These are phyloP conservation scores for Elegia similella DNA, from an alignment of 2,888 invertebrate species.

Conservation along the genomic window DNA sequence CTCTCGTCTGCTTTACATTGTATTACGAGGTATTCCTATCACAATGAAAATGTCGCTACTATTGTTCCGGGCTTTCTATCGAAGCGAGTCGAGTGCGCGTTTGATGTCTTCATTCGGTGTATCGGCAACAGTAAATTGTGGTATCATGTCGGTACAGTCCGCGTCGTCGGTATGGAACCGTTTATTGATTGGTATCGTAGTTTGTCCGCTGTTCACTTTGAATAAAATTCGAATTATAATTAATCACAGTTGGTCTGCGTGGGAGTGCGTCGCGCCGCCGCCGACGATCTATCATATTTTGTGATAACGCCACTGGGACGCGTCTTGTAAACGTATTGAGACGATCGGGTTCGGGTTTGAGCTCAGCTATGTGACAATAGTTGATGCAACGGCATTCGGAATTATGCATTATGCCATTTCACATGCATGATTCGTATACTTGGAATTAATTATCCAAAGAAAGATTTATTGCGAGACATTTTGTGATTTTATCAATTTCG, in stretches of 20 bases:
- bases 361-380: slow-evolving; percentile 61
- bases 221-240: slow-evolving; percentile 83
- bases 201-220: slow-evolving; percentile 81
- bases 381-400: slow-evolving; percentile 40
- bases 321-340: slow-evolving; percentile 72
- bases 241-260: slow-evolving; percentile 77
- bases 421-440: slow-evolving; percentile 21
- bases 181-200: slow-evolving; percentile 81
- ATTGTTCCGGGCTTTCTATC: slow-evolving; percentile 69
- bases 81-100: slow-evolving; percentile 56
- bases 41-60: slow-evolving; percentile 62
- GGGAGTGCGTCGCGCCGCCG: slow-evolving; percentile 74
- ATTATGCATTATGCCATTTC: slow-evolving; percentile 42
- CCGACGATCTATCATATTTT: slow-evolving; percentile 80
- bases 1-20: slow-evolving; percentile 42
- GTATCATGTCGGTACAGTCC: slow-evolving; percentile 71
- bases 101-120: slow-evolving; percentile 77
- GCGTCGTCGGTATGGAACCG: slow-evolving; percentile 77
- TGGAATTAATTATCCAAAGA: slow-evolving; percentile 8
- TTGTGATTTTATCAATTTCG: slow-evolving; percentile 8
- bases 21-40: slow-evolving; percentile 53
- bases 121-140: slow-evolving; percentile 76
- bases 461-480: not conserved
- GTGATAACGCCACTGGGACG: slow-evolving; percentile 78
- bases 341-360: slow-evolving; percentile 63